Conservation (phyloP, 2,797 vertebrate genomes). For the Sebastes flavidus region DNA sequence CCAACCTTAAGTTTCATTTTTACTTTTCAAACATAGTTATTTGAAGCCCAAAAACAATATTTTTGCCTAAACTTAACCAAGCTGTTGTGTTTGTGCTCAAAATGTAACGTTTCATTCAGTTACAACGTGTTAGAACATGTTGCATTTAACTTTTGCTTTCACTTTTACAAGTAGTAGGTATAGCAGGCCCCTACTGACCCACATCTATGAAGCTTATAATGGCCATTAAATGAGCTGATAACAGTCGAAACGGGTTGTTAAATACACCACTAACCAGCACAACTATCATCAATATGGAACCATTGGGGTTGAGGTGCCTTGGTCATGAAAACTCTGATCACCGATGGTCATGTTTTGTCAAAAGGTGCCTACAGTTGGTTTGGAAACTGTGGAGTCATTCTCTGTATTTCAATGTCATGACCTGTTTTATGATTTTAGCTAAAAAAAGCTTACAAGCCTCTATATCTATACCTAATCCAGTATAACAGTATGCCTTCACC, state of each 20-base stretch:
- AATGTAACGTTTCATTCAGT: too few species aligned
- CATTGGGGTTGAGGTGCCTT: background rate
- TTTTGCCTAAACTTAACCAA: too few species aligned
- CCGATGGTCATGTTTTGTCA: background rate
- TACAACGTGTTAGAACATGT: too few species aligned
- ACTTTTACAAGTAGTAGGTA: too few species aligned
- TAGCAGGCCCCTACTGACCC: too few species aligned
- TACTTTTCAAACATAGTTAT: too few species aligned
- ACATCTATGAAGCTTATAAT: too few species aligned
- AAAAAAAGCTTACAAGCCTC: background rate
- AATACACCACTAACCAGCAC: background rate
- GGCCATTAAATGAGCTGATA: too few species aligned
- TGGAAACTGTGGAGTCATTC: background rate
- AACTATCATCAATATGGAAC: background rate
- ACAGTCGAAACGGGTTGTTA: accelerated
- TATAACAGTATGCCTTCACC: background rate
- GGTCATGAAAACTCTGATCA: background rate
- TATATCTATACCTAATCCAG: background rate
- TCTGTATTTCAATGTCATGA: too few species aligned
- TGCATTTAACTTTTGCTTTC: too few species aligned
- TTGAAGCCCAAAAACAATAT: too few species aligned
- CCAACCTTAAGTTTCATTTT: too few species aligned
- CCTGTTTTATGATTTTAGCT: background rate
- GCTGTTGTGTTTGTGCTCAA: accelerated
- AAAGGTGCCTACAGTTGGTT: background rate